Evolutionary conservation across 2,113 vertebrate genomes (phyloP), one percentile per base, ranked within the genome.

Genomic region (Tretioscincus oriximinensis): DNA sequence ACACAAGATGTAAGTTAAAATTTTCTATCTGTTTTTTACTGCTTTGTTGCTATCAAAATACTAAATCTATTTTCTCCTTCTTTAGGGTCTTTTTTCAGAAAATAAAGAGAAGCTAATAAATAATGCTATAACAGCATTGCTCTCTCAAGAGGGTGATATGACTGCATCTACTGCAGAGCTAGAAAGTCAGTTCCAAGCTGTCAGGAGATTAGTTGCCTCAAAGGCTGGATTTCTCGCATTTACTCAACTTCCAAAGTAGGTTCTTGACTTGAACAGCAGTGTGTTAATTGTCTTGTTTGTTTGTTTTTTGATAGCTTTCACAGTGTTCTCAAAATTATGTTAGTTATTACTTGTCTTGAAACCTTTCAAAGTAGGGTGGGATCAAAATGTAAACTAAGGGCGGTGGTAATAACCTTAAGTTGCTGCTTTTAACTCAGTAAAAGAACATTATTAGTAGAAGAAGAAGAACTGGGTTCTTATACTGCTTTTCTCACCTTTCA

Each of bases 101-200:
- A 99, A 99, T 94, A 99, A 99, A 92, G 98, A 99, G 93, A 99
- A 99, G 87, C 95, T 99, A 89, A 99, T 99, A 88, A 99, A 97
- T 95, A 99, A 99, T 81, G 98, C 98, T 82, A 97, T 99, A 91
- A 96, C 97, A 84, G 97, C 98, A 31, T 93, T 99, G 47, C 88
- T 99, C 10, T 97, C 96, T 11, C 98, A 99, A 86, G 98, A 99
- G 80, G 93, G 95, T 9, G 98, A 99, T 90, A 86, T 95, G 71
- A 95, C 95, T 1, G 92, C 94, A 64, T 95, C 96, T 35, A 98
- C 97, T 60, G 88, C 97, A n/a, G 98, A 99, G 88, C 96, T 99
- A 67, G 98, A 99, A 94, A 99, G 98, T 87, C 98, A 99, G 18
- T 99, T 99, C 91, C 98, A 99, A 95, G 98, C 98, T 84, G 96